A percentile compares a stretch with the other conserved stretches of the same genome.
Conservation (phyloP, 2,888 invertebrate species). For the Calephelis perditalis region DNA sequence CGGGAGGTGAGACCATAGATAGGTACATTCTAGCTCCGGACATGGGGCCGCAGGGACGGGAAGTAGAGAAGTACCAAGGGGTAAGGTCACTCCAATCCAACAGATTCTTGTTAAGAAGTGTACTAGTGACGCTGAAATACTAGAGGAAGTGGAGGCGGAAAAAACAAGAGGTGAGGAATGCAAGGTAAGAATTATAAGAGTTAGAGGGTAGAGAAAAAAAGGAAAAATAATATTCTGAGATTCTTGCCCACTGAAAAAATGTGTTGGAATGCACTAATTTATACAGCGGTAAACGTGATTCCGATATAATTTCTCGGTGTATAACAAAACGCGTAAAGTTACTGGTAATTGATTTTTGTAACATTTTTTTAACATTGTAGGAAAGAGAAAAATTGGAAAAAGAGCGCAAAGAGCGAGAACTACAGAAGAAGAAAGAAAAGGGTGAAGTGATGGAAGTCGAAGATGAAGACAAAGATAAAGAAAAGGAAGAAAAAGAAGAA, state of each 20-base stretch:
- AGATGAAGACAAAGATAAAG: conserved; percentile 1
- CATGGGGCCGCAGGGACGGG: conserved; percentile 33
- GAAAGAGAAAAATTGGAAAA: conserved; percentile 48
- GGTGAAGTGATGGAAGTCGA: conserved; percentile 18
- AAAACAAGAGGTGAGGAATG: conserved; percentile 51
- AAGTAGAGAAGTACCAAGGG: conserved; percentile 33
- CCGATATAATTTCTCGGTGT: too few relatives aligned
- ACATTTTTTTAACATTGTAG: conserved; percentile 28
- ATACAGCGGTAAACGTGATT: too few relatives aligned
- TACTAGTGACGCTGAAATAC: conserved; percentile 37
- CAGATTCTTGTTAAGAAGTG: too few relatives aligned
- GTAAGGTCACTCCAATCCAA: too few relatives aligned
- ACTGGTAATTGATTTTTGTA: too few relatives aligned
- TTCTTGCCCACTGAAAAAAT: too few relatives aligned
- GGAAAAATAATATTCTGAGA: too few relatives aligned
- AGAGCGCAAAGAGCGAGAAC: conserved; percentile 35
- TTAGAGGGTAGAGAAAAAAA: too few relatives aligned
- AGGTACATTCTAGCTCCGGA: too few relatives aligned
- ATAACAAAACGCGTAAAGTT: too few relatives aligned
- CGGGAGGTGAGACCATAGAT: conserved; percentile 42
- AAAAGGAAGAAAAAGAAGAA: conserved; percentile 29
- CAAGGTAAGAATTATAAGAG: too few relatives aligned
- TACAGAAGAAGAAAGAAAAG: conserved; percentile 1
- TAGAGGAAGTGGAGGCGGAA: conserved; percentile 57
- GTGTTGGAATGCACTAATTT: too few relatives aligned